Evolutionary conservation across 2,797 vertebrate genomes (phyloP).

Genomic region (Gymnodraco acuticeps): DNA sequence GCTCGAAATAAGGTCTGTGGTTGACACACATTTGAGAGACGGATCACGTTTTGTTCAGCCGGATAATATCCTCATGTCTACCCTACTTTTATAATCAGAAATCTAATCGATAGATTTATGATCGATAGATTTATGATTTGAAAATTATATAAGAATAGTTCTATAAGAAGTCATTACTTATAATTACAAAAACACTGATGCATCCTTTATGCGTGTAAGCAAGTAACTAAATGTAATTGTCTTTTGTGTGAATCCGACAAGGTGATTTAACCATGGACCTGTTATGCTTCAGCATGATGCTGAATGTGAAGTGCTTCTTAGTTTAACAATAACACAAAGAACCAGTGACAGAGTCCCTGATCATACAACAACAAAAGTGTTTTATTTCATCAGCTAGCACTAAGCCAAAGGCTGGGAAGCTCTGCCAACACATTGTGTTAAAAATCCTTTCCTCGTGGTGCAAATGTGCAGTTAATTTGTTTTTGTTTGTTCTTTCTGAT

Average conservation of each 20-base stretch:
- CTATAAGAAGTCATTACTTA: neutral
- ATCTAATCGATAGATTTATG: too few species aligned
- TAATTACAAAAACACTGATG: neutral
- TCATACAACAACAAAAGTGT: conserved; percentile 8
- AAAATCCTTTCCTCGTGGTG: conserved; percentile 37
- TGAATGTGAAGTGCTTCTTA: neutral
- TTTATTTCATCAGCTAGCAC: conserved; percentile 37
- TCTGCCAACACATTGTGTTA: conserved; percentile 34
- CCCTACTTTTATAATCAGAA: too few species aligned
- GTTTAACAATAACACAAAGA: conserved; percentile 33
- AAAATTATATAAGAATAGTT: too few species aligned
- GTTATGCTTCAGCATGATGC: conserved; percentile 1
- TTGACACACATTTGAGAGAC: too few species aligned
- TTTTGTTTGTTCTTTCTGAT: conserved; percentile 54
- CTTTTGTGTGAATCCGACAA: conserved; percentile 2
- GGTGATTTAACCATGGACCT: conserved; percentile 1
- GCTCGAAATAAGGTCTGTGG: too few species aligned
- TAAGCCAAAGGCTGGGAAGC: conserved; percentile 23
- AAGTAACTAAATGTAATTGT: neutral
- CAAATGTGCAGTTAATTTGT: conserved; percentile 57
- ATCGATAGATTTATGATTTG: too few species aligned
- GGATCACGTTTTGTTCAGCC: too few species aligned
- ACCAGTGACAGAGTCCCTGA: conserved; percentile 12
- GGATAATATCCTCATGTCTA: too few species aligned
- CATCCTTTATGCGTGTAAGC: neutral